Base-by-base conservation (phyloP, 2,888 invertebrate species). In the Philereme transversata region DNA sequence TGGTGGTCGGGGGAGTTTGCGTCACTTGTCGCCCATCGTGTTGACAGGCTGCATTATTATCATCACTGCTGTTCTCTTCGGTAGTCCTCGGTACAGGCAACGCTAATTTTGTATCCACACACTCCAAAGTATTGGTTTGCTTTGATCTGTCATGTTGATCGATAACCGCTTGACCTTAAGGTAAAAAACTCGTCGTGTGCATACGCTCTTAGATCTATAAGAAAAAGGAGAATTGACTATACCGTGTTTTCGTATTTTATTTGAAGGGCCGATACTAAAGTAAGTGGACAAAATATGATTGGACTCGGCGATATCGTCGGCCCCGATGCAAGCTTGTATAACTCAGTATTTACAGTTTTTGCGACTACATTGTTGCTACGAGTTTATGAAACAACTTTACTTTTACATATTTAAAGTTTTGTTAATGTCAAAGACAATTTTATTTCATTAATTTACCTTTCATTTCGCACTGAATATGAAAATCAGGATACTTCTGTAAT, bases 401-500 rank as follows among this genome's bases (percentile, higher is more conserved):
- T 10, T 8, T 44, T 45, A 33, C n/a, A 9, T 38, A 41, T 5
- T 11, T 5, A 3, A 11, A 11, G 5, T 5, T 6, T 45, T 45
- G 5, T 9, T 41, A 46, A 47, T 46, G 10, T 22, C 51, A 10
- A 51, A 56, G 36, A 56, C 10, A 43, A 50, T 34, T 35, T 49
- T 11, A 55, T 35, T 36, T 56, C 41, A 4, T 49, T 49, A 44
- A 50, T 47, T 47, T 50, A 53, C 49, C 45, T 40, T 59, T 59
- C 50, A 48, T 49, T 49, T 48, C 50, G 47, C 45, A 41, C 41
- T 44, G 22, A 22, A 2, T 38, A 55, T 55, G 49, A 56, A 11
- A 57, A 57, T 69, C 66, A 68, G 55, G 61, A 64, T 71, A 74
- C 75, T 70, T 69, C 68, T 59, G 59, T 77, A 78, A 78, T 77